phyloP scores from a whole-genome alignment of 2,888 invertebrate genomes.

The Trichopoda pennipes region DNA sequence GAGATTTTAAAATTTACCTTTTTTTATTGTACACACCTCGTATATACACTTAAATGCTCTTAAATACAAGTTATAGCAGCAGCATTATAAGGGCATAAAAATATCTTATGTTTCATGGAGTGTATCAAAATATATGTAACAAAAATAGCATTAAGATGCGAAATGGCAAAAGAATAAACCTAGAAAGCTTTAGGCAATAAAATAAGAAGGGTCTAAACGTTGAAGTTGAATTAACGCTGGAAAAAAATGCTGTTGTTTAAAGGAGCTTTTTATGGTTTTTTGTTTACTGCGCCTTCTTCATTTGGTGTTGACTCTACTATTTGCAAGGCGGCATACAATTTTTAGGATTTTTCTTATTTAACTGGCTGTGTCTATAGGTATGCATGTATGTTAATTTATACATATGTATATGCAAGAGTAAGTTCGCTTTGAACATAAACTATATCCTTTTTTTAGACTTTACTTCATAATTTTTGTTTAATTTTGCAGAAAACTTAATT shows the following conservation, averaged over 20 bases:
- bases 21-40: background rate
- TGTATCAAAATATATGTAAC: slow-evolving; percentile 8
- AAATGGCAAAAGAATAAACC: slow-evolving; percentile 1
- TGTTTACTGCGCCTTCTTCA: background rate
- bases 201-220: slow-evolving; percentile 46
- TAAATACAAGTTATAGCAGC: slow-evolving; percentile 7
- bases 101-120: slow-evolving; percentile 35
- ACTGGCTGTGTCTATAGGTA: background rate
- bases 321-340: slow-evolving; percentile 9
- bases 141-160: background rate
- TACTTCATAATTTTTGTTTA: no score
- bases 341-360: background rate
- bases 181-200: slow-evolving; percentile 15
- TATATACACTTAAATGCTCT: background rate
- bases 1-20: no score
- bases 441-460: no score
- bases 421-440: no score
- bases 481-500: no score
- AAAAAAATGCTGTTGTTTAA: slow-evolving; percentile 39
- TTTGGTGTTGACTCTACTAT: background rate
- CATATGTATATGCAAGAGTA: background rate
- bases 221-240: slow-evolving; percentile 68
- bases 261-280: slow-evolving; percentile 7
- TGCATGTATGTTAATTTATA: background rate
- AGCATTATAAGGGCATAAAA: slow-evolving; percentile 17